Percentiles rank a stretch among this genome's conserved stretches.
These are phyloP conservation scores for Epinephelus cyanopodus DNA, from an alignment of 2,113 vertebrate species.

Conservation along the genomic window DNA sequence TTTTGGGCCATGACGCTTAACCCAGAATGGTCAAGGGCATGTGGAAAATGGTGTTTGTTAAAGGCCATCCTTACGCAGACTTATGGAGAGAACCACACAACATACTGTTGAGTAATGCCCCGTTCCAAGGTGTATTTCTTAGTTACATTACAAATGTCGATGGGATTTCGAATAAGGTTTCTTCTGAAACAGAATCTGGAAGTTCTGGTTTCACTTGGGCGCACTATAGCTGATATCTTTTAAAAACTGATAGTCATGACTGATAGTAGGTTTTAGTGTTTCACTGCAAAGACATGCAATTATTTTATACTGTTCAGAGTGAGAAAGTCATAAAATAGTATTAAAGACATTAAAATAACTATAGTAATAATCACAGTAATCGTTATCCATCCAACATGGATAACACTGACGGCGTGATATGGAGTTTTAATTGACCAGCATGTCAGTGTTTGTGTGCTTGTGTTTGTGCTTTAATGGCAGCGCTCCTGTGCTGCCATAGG, in stretches of 20 bases:
- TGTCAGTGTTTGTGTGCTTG: slow-evolving; percentile 25
- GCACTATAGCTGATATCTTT: background rate
- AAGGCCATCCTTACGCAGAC: background rate
- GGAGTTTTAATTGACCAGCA: slow-evolving; percentile 29
- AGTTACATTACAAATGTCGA: background rate
- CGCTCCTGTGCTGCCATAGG: slow-evolving; percentile 86
- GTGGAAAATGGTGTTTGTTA: background rate
- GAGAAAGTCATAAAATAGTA: slow-evolving; percentile 3
- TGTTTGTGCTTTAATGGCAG: slow-evolving; percentile 76
- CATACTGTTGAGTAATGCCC: background rate
- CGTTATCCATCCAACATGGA: background rate
- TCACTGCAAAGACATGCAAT: background rate
- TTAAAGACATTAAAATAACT: background rate
- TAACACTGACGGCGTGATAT: slow-evolving; percentile 16
- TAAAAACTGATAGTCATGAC: background rate
- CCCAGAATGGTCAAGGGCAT: background rate
- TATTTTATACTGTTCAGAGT: background rate
- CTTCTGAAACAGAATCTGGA: background rate
- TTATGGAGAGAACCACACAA: background rate
- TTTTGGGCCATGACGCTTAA: background rate
- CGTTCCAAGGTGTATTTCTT: background rate
- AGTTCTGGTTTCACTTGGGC: background rate
- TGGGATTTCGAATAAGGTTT: background rate
- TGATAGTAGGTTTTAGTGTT: background rate
- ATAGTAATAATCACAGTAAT: background rate